Evolutionary conservation across 2,113 vertebrate genomes (phyloP), one percentile per base, ranked within the genome.

Genomic region (Diglossa brunneiventris): DNA sequence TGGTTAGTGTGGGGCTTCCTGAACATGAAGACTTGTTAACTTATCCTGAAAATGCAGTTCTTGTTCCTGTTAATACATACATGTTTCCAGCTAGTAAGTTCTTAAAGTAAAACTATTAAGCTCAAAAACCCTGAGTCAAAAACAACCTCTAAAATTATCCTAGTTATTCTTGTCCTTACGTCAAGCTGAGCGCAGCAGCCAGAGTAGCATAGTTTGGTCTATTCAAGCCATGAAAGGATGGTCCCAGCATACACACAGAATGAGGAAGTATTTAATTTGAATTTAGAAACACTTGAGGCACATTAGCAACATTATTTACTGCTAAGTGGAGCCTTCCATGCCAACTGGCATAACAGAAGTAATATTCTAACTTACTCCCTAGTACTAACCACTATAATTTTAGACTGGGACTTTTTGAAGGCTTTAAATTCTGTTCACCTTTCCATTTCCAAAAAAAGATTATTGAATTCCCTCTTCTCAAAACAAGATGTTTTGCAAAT

Each of bases 251-350:
- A 87, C n/a, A 41, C 30, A 56, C 6, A 87, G 77, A 93, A 86
- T 78, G 61, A 91, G 93, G 72, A 96, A 94, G 66, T 69, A 82
- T 90, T 96, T 95, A 90, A 94, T 94, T 42, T 90, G 69, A 92
- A 92, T 96, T 91, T 91, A 95, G 92, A 94, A 96, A 91, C 76
- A 92, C 88, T 89, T 41, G 82, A 94, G 82, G 75, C 69, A 92
- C 42, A 92, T 94, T 92, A 94, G 22, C 61, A 85, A 20, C 19
- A 66, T 76, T 92, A 56, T 83, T 87, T 89, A 56, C 55, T 87
- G 84, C 46, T 89, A 94, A 95, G 50, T 94, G 68, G 62, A 85
- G 88, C 39, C 28, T 49, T 93, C 28, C 49, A 53, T 84, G 91
- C 81, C 91, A 94, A 92, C 44, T 92, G 81, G 66, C 83, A 87